phyloP scores from a whole-genome alignment of 1,140 invertebrate genomes.

The Drosophila malerkotliana region DNA sequence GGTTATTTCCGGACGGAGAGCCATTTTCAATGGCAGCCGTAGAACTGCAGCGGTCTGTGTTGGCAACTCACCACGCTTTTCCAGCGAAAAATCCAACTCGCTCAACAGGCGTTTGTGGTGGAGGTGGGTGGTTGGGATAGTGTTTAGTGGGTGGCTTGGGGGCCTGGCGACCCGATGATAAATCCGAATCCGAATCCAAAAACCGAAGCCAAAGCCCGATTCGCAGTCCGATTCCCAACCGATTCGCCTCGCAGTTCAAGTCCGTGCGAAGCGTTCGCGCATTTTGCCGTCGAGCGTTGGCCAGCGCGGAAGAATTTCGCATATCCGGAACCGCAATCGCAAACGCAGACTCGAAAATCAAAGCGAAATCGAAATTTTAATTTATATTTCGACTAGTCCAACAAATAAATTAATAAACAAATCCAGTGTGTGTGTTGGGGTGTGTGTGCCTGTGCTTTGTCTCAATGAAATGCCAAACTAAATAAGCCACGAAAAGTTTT shows the following conservation, averaged over 20 bases:
- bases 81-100: slow-evolving; percentile 8
- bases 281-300: slow-evolving; percentile 79
- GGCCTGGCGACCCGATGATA: slow-evolving; percentile 44
- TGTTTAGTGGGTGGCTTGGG: background rate
- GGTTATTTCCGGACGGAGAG: slow-evolving; percentile 27
- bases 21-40: slow-evolving; percentile 44
- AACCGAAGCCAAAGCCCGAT: slow-evolving; percentile 20
- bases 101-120: slow-evolving; percentile 31
- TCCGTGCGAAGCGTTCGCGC: slow-evolving; percentile 68
- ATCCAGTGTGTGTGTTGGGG: slow-evolving; percentile 37
- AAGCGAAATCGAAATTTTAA: slow-evolving; percentile 16
- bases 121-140: background rate
- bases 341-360: slow-evolving; percentile 39
- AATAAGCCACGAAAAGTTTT: slow-evolving; percentile 66
- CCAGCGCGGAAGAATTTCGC: slow-evolving; percentile 74
- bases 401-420: slow-evolving; percentile 47
- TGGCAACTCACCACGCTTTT: slow-evolving; percentile 29
- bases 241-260: slow-evolving; percentile 24
- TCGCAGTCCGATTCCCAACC: slow-evolving; percentile 25
- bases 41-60: slow-evolving; percentile 38
- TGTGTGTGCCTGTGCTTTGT: slow-evolving; percentile 33
- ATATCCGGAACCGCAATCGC: slow-evolving; percentile 26
- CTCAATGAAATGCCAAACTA: slow-evolving; percentile 64
- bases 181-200: slow-evolving; percentile 13
- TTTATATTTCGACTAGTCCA: slow-evolving; percentile 21